Evolutionary conservation across 2,888 invertebrate species (phyloP), one percentile per base, ranked within the genome.

Genomic region (Monochamus alternatus): DNA sequence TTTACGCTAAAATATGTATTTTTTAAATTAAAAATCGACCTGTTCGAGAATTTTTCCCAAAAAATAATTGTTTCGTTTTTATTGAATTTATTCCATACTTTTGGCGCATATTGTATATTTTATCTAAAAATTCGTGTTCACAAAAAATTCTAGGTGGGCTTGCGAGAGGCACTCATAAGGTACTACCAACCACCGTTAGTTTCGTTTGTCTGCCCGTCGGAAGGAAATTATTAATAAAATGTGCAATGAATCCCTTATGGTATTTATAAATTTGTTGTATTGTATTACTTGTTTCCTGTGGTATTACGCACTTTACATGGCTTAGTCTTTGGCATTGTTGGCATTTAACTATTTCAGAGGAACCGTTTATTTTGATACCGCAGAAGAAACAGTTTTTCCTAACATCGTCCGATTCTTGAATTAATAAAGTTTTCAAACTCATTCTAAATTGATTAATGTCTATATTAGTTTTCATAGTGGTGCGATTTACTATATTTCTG

Each of bases 401-500:
- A 14, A 71, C 52, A 63, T 71, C 63, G 38, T 63, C 71, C 10
- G 71, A 71, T 22, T 62, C 52, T 4, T 71, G 4, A n/a, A 71
- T 47, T 7, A 71, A 12, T 22, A 70, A 22, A 2, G 44, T 12
- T 30, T 51, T 70, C 30, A 69, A 62, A 3, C 2, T n/a, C 3
- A 10, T 62, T 31, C 71, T 71, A 71, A 63, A 71, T 30, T 63
- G 12, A 7, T n/a, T 4, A 4, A 71, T 71, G 52, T 71, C 52
- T 3, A 71, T 31, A 5, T 7, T 9, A 43, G 55, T 59, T 31
- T 14, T 3, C 5, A 58, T 14, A 22, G 44, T 30, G 30, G 30
- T 47, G 22, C 73, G 47, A 44, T 43, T 73, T 44, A 65, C 65
- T n/a, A 73, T 58, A 47, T 73, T 14, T 47, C 65, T 14, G 12